Evolutionary conservation across 2,888 invertebrate genomes (phyloP).

Genomic region (Cantharis rufa): DNA sequence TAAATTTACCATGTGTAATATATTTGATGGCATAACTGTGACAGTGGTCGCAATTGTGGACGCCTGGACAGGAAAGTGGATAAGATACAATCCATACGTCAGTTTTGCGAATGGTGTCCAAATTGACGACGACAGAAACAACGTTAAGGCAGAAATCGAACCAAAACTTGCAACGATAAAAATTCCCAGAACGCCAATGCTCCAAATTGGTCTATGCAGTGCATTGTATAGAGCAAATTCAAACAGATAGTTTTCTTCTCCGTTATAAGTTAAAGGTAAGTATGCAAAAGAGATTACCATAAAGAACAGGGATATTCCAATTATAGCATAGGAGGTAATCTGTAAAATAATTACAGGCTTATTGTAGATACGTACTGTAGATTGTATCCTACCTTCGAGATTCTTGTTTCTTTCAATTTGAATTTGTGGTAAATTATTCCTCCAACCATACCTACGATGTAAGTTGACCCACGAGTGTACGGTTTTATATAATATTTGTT

Average conservation of each 20-base stretch:
- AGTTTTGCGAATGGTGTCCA: slow-evolving; percentile 65
- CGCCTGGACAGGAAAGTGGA: slow-evolving; percentile 59
- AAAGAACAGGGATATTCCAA: slow-evolving; percentile 52
- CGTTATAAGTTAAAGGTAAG: slow-evolving; percentile 60
- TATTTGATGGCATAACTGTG: too few species aligned
- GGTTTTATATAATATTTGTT: slow-evolving; percentile 59
- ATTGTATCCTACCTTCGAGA: slow-evolving; percentile 49
- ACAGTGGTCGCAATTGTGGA: too few species aligned
- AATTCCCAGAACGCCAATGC: slow-evolving; percentile 57
- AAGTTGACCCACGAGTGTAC: slow-evolving; percentile 64
- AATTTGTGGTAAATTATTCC: slow-evolving; percentile 58
- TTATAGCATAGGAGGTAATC: slow-evolving; percentile 58
- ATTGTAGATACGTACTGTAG: too few species aligned
- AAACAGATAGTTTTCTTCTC: slow-evolving; percentile 56
- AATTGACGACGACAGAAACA: slow-evolving; percentile 62
- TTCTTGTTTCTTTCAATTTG: slow-evolving; percentile 42
- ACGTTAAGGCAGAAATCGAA: slow-evolving; percentile 44
- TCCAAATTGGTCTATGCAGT: slow-evolving; percentile 62
- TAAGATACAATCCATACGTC: slow-evolving; percentile 63
- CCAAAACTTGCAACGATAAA: slow-evolving; percentile 62
- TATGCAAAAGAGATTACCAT: slow-evolving; percentile 57
- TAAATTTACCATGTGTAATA: too few species aligned
- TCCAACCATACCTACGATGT: slow-evolving; percentile 62
- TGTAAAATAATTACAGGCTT: too few species aligned
- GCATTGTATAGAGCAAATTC: slow-evolving; percentile 63